Conservation (phyloP, 2,797 vertebrate genomes). For the Phaenicophaeus curvirostris region DNA sequence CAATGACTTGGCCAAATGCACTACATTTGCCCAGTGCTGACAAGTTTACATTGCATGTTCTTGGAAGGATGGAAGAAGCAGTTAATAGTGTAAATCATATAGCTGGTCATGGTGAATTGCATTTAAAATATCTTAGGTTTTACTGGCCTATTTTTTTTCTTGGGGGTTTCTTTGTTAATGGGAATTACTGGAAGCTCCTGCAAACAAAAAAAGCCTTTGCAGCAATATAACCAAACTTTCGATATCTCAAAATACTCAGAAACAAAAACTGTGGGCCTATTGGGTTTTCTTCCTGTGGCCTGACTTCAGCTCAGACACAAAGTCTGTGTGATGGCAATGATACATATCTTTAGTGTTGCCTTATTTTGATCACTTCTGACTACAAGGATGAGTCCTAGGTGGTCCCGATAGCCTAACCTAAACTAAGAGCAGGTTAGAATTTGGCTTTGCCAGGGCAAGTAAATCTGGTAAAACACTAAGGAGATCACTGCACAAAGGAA, state of each 20-base stretch:
- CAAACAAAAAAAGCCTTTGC: not conserved
- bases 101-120: not conserved
- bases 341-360: not conserved
- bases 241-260: not conserved
- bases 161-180: not conserved
- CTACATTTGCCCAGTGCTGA: slow-evolving; percentile 3
- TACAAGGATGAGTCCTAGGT: not conserved
- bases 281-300: not conserved
- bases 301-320: not conserved
- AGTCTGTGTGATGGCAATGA: not conserved
- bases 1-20: not conserved
- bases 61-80: not conserved
- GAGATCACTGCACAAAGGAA: not conserved
- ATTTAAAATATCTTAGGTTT: not conserved
- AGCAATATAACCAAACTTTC: not conserved
- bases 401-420: not conserved
- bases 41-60: slow-evolving; percentile 6
- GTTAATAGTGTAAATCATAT: not conserved
- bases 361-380: not conserved
- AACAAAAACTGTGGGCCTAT: not conserved
- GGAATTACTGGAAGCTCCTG: not conserved
- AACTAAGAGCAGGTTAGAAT: not conserved
- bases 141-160: not conserved
- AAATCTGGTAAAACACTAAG: not conserved
- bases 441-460: not conserved